Base-by-base conservation (phyloP, 2,888 invertebrate genomes). In the Lasioglossum morio region DNA sequence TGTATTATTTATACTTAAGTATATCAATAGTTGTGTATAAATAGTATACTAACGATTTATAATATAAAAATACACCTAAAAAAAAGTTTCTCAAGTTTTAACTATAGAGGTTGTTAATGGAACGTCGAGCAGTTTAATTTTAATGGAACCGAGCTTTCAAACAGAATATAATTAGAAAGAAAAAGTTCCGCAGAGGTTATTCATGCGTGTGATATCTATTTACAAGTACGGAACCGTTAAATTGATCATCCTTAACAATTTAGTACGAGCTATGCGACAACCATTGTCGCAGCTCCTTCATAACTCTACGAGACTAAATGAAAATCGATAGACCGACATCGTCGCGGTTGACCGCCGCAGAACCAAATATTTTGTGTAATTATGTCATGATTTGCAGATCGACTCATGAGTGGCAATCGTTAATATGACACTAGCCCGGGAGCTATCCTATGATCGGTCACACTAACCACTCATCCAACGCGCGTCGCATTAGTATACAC, bases 401-500 rank as follows among this genome's bases (percentile, higher is more conserved):
- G n/a, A 23, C 48, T 69, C 30, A n/a, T 46, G 30, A 78, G 30
- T 75, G 37, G n/a, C 63, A 46, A 43, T 76, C 70, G 53, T 73
- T 79, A 85, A 78, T 79, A 63, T 60, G 66, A 76, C 60, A 46
- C 27, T 34, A 19, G 40, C 8, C 60, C 53, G 19, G 43, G 46
- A 72, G n/a, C 43, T 23, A 72, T 76, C 76, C 78, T 73, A 53
- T 30, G 81, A 77, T 77, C 46, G 66, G 40, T 57, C n/a, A 63
- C 75, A 79, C 72, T 27, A 76, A 81, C 81, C 81, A 81, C 81
- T 81, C 78, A 69, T 79, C 75, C 48, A 76, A 27, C 40, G 70
- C 77, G 30, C 75, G 78, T 76, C 81, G 79, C 81, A 86, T 86
- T 86, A 86, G 66, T 66, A 79, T 86, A 81, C 81, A 76, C 40